Evolutionary conservation across 2,113 vertebrate genomes (phyloP), one percentile per base, ranked within the genome.

Genomic region (Sporophila hypoxantha): DNA sequence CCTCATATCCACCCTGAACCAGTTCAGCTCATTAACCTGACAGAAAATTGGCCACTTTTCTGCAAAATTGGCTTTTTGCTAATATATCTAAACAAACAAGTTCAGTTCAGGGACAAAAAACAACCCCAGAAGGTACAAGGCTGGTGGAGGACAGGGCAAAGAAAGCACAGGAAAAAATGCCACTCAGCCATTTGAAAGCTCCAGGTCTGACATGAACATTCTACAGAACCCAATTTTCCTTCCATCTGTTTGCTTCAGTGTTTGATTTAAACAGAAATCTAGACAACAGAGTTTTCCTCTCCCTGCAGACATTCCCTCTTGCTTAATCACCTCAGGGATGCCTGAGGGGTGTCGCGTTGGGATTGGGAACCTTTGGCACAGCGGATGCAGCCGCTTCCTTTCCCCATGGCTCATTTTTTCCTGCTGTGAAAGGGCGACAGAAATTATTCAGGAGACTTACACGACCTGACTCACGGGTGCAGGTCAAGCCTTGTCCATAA

Each of bases 321-420:
- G 8, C 32, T 92, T 41, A 81, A 76, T 95, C 93, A 91, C 4
- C 6, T 37, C 69, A 11, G 69, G 46, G 50, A 61, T 82, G 62
- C 57, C 36, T 61, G 26, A 53, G n/a, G 1, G 30, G 41, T 7
- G 2, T 12, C 0, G 0, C 4, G 12, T 23, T 32, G 29, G 57
- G 52, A 66, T 23, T 0, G 10, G 57, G 44, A 86, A 75, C 66
- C 90, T 73, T 68, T 53, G 36, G 34, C 67, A 68, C 46, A 34
- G 66, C 0, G 1, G 71, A 91, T 8, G 32, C 83, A 78, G 73
- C 52, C 0, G 0, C 77, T 86, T 83, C 88, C 90, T 75, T 46
- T 75, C 83, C 59, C 46, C 12, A 3, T 87, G 88, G 56, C 65
- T 95, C 91, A 93, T 74, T 83, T 93, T 89, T 91, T 91, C 93